Percentiles rank a stretch among this genome's conserved stretches.
Evolutionary conservation across 2,888 invertebrate species (phyloP).

Genomic region (Lasiommata megera): DNA sequence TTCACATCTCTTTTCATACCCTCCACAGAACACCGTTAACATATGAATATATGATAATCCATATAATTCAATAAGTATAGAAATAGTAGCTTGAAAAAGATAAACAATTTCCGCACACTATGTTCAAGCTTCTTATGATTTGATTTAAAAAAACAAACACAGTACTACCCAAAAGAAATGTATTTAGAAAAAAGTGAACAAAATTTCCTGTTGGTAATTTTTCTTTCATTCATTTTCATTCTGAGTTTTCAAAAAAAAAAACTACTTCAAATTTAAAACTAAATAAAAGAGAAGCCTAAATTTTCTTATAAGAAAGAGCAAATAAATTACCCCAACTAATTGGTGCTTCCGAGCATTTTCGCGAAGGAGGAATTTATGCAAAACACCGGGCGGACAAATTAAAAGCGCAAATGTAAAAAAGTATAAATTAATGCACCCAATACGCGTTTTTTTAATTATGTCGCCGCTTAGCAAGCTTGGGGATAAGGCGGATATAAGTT

Average conservation of each 20-base stretch:
- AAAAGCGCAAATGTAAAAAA: constrained; percentile 68
- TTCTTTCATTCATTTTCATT: not conserved
- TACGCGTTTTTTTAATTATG: constrained; percentile 73
- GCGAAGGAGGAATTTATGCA: constrained; percentile 74
- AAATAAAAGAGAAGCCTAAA: constrained; percentile 41
- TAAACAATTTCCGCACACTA: too few relatives aligned
- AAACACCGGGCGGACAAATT: constrained; percentile 75
- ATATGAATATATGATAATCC: too few relatives aligned
- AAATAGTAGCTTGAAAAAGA: too few relatives aligned
- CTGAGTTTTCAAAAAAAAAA: not conserved
- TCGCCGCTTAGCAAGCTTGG: constrained; percentile 31
- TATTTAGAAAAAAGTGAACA: too few relatives aligned
- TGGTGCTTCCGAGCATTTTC: constrained; percentile 60
- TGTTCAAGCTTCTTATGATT: too few relatives aligned
- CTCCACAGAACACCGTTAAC: too few relatives aligned
- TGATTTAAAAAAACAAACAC: too few relatives aligned
- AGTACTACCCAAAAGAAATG: too few relatives aligned
- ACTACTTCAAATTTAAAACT: not conserved
- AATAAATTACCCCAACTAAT: constrained; percentile 77
- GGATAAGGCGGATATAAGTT: constrained; percentile 39
- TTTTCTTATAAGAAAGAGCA: constrained; percentile 59
- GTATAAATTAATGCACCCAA: constrained; percentile 76
- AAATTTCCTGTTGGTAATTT: not conserved
- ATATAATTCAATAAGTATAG: too few relatives aligned
- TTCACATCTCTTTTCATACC: too few relatives aligned